Evolutionary conservation across 2,888 invertebrate species (phyloP), one percentile per base, ranked within the genome.

Genomic region (Noctua janthina): DNA sequence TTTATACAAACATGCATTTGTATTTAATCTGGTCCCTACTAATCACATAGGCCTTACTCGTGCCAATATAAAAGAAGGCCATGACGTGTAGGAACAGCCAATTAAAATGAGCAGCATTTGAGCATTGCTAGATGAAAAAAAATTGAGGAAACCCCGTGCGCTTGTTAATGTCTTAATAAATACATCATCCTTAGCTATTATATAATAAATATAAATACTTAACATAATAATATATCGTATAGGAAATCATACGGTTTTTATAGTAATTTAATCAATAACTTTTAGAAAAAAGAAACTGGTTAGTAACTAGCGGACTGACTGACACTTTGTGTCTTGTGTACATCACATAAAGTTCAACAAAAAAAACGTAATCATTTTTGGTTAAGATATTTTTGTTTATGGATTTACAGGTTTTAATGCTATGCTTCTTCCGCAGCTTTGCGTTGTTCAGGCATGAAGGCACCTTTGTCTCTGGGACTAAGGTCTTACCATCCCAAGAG

Each of bases 61-160:
- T 46, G 10, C 69, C 17, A 3, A 69, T 69, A 29, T 20, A 3
- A 20, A 1, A 70, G 49, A 35, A 70, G 20, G 51, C 0, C 35
- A 35, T 8, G 20, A 39, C 43, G 68, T n/a, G 4, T 66, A 39
- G 35, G 29, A 70, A 51, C 29, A 20, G 20, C 11, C 46, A 69
- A 70, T 29, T 72, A 11, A n/a, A n/a, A 39, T n/a, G 6, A 46
- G 17, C 20, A 49, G 11, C 7, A 39, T n/a, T 74, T 20, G 2
- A n/a, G 49, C 17, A 46, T 46, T 13, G 17, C 62, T 11, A 23
- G 23, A 29, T 51, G 7, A n/a, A 29, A 64, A 51, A 76, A n/a
- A n/a, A 46, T 29, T 39, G 39, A 79, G 59, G 78, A 23, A 59
- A 51, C 79, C 78, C 46, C 79, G 67, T 20, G 35, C 23, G 20